Evolutionary conservation across 1,140 invertebrate species (phyloP).

Genomic region (Stegodyphus mimosarum): DNA sequence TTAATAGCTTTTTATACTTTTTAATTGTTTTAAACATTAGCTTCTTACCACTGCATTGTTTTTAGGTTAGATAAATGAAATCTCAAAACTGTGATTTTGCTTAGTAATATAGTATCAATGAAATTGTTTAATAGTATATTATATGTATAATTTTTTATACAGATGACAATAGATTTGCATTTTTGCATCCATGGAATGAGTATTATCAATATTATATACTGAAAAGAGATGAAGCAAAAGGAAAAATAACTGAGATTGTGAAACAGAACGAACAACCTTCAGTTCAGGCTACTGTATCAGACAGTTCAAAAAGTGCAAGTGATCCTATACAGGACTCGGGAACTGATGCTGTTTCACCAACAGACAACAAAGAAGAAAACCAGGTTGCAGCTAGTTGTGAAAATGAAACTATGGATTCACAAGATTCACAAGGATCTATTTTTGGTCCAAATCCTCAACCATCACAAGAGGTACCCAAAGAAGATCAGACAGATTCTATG

Average conservation of each 20-base stretch:
- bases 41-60: neutral
- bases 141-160: conserved; percentile 34
- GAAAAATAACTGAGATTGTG: neutral
- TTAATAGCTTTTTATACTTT: neutral
- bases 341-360: neutral
- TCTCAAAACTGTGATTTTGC: too few species aligned
- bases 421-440: neutral
- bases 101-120: too few species aligned
- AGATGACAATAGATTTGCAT: conserved; percentile 83
- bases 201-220: conserved; percentile 80
- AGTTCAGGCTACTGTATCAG: neutral
- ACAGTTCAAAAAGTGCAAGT: neutral
- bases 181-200: conserved; percentile 79
- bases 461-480: neutral
- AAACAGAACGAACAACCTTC: neutral
- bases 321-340: neutral
- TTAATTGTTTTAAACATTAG: neutral
- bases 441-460: neutral
- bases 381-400: neutral
- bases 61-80: neutral
- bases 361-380: neutral
- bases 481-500: neutral
- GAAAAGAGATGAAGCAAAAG: conserved; percentile 55
- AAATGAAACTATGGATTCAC: neutral
- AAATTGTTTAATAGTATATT: neutral